Conservation (phyloP, 2,113 vertebrate genomes). For the Lucifuga dentata region DNA sequence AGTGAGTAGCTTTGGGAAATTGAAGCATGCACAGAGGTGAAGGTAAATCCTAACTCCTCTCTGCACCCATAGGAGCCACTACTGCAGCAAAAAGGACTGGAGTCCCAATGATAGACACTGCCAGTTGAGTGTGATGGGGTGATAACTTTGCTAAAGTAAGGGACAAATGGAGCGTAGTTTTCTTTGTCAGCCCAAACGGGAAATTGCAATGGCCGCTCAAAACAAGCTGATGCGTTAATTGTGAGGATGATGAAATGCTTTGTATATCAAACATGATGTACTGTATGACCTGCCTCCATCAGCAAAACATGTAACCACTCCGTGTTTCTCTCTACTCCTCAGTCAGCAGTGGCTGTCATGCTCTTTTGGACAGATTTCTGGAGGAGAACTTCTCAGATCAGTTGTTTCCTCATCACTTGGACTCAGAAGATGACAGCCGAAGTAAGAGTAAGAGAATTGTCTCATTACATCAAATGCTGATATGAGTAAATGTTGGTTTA, state of each 20-base stretch:
- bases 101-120: too few species aligned
- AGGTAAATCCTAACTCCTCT: too few species aligned
- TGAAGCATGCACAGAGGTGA: too few species aligned
- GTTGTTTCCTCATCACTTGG: conserved; percentile 44
- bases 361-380: conserved; percentile 64
- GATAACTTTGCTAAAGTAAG: too few species aligned
- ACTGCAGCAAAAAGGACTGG: too few species aligned
- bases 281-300: background rate
- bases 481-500: background rate
- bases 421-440: conserved; percentile 57
- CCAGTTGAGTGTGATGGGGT: too few species aligned
- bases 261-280: background rate
- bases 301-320: background rate
- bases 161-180: too few species aligned
- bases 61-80: too few species aligned
- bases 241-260: background rate
- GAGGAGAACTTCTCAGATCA: conserved; percentile 60
- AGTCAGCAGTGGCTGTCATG: conserved; percentile 71
- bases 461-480: background rate
- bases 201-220: background rate
- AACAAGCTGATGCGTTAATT: too few species aligned
- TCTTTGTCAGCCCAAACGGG: too few species aligned
- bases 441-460: conserved; percentile 60
- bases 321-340: conserved; percentile 22
- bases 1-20: too few species aligned